phyloP scores from a whole-genome alignment of 2,888 invertebrate species.

The Hirtodrosophila duncani region DNA sequence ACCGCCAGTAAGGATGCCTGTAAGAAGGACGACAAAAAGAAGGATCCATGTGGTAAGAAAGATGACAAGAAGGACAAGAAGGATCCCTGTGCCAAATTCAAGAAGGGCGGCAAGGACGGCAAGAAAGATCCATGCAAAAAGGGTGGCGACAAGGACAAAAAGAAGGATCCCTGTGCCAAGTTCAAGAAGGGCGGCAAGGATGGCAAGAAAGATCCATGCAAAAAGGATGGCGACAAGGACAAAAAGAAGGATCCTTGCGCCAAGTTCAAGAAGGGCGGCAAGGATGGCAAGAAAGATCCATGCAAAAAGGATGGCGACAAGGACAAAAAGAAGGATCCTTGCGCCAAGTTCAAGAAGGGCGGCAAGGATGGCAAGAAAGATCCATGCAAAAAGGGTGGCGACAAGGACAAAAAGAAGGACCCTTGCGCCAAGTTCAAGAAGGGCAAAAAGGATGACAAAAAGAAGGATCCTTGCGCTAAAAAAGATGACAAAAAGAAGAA shows the following conservation, averaged over 20 bases:
- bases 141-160: conserved; percentile 7
- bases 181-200: not conserved
- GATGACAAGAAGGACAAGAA: conserved; percentile 7
- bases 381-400: conserved; percentile 1
- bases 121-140: conserved; percentile 19
- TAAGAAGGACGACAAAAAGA: not conserved
- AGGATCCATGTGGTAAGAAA: not conserved
- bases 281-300: not conserved
- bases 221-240: conserved; percentile 5
- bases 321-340: conserved; percentile 19
- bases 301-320: no score
- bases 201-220: conserved; percentile 16
- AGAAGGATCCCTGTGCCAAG: conserved; percentile 17
- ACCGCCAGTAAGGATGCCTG: conserved; percentile 16
- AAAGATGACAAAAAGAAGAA: conserved; percentile 15
- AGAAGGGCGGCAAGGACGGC: conserved; percentile 3
- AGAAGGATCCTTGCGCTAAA: conserved; percentile 29
- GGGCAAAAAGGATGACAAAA: conserved; percentile 8
- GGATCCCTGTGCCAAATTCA: conserved; percentile 12
- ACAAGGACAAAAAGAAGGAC: conserved; percentile 1
- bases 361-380: conserved; percentile 13
- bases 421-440: conserved; percentile 12
- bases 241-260: conserved; percentile 14
- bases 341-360: conserved; percentile 14
- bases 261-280: not conserved